A percentile compares a stretch with the other conserved stretches of the same genome.
These are phyloP conservation scores for Agrochola litura DNA, from an alignment of 2,888 invertebrate species.

Conservation along the genomic window DNA sequence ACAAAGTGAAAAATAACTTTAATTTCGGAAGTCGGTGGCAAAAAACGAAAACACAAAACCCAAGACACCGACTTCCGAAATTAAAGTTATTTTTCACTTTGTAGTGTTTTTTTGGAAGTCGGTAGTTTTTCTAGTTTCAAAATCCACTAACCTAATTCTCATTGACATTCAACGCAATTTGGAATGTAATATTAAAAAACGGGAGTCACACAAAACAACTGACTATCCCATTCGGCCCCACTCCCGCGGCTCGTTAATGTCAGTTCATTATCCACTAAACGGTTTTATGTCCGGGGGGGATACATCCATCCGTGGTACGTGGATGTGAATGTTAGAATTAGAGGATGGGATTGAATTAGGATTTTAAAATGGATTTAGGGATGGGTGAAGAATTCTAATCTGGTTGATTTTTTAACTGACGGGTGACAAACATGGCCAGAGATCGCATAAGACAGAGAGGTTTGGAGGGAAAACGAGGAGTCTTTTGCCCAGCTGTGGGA, in stretches of 20 bases:
- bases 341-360: slow-evolving; percentile 43
- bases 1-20: no score
- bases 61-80: no score
- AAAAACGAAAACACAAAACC: no score
- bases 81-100: no score
- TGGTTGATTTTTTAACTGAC: not conserved
- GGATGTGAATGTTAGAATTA: slow-evolving; percentile 58
- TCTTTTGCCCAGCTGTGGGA: not conserved
- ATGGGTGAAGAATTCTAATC: not conserved
- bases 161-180: slow-evolving; percentile 18
- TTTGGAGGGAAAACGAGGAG: not conserved
- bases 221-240: slow-evolving; percentile 41
- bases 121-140: no score
- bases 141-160: not conserved
- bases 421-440: not conserved
- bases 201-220: slow-evolving; percentile 63
- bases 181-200: slow-evolving; percentile 51
- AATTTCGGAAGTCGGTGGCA: no score
- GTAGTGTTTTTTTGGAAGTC: no score
- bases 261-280: slow-evolving; percentile 68
- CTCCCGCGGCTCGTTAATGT: slow-evolving; percentile 59
- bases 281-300: slow-evolving; percentile 67
- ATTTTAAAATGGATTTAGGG: slow-evolving; percentile 29
- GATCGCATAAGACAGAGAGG: not conserved
- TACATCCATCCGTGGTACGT: slow-evolving; percentile 56